Evolutionary conservation across 2,797 vertebrate genomes (phyloP).

Genomic region (Gallinago nigripennis): DNA sequence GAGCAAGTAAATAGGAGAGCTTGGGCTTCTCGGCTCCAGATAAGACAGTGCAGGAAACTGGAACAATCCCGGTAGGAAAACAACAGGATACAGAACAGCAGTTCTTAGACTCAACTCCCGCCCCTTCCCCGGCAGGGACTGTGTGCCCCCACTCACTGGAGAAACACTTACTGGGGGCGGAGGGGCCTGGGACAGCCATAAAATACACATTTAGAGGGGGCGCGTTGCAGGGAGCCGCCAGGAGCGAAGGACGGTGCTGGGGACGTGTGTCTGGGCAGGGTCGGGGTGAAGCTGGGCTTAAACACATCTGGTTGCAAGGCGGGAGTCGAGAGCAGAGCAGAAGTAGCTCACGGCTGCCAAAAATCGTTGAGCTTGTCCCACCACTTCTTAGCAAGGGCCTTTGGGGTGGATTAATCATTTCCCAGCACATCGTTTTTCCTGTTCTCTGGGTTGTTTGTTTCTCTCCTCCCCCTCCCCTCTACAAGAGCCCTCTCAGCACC

Average conservation of each 20-base stretch:
- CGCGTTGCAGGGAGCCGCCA: background rate
- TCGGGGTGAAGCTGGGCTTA: background rate
- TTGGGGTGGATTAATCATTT: constrained; percentile 45
- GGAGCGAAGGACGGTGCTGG: background rate
- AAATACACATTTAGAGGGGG: background rate
- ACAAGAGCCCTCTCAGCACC: constrained; percentile 17
- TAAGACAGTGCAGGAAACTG: constrained; percentile 60
- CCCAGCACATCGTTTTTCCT: constrained; percentile 20
- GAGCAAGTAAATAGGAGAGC: background rate
- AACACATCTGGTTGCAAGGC: constrained; percentile 2
- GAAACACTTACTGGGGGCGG: background rate
- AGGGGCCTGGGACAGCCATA: background rate
- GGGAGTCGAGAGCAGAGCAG: background rate
- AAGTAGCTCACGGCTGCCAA: constrained; percentile 35
- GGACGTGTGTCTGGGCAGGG: background rate
- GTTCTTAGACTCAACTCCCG: background rate
- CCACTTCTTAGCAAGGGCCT: constrained; percentile 3
- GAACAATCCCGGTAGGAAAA: constrained; percentile 55
- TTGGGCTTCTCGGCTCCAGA: constrained; percentile 29
- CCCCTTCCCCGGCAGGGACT: background rate
- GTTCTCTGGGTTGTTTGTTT: background rate
- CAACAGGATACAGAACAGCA: constrained; percentile 59
- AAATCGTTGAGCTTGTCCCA: constrained; percentile 14
- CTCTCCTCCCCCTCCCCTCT: background rate
- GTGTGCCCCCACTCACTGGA: background rate